Conservation (phyloP, 2,797 vertebrate species). For the Clamator glandarius region DNA sequence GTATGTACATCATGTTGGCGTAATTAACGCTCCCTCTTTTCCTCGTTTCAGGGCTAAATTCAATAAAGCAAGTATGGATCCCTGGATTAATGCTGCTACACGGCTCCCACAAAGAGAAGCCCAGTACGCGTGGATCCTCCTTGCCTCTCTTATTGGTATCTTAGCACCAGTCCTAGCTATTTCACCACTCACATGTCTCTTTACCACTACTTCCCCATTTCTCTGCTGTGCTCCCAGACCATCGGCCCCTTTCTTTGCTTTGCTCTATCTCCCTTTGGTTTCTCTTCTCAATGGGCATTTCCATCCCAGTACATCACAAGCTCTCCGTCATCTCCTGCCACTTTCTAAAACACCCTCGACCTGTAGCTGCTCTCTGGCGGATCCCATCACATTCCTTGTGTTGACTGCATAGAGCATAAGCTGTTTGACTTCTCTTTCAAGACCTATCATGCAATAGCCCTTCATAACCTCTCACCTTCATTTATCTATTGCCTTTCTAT, state of each 20-base stretch:
- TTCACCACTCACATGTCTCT: not conserved
- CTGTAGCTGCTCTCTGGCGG: not conserved
- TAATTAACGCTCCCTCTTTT: not conserved
- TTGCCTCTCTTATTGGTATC: not conserved
- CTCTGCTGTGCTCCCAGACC: not conserved
- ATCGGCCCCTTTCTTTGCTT: not conserved
- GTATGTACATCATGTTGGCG: not conserved
- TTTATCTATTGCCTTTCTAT: not conserved
- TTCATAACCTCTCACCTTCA: not conserved
- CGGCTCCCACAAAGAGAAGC: not conserved
- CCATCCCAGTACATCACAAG: not conserved
- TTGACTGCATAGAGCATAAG: not conserved
- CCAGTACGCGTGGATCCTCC: not conserved
- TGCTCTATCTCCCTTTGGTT: not conserved
- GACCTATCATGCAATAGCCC: rapidly evolving
- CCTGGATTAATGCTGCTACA: not conserved
- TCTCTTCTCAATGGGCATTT: not conserved
- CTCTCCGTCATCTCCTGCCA: not conserved
- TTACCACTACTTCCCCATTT: not conserved
- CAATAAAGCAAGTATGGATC: not conserved
- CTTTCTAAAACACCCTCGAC: not conserved
- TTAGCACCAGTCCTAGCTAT: not conserved
- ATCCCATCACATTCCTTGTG: not conserved
- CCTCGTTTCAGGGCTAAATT: not conserved
- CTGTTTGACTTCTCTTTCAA: not conserved